phyloP scores from a whole-genome alignment of 2,113 vertebrate species.

The Lophura nycthemera region DNA sequence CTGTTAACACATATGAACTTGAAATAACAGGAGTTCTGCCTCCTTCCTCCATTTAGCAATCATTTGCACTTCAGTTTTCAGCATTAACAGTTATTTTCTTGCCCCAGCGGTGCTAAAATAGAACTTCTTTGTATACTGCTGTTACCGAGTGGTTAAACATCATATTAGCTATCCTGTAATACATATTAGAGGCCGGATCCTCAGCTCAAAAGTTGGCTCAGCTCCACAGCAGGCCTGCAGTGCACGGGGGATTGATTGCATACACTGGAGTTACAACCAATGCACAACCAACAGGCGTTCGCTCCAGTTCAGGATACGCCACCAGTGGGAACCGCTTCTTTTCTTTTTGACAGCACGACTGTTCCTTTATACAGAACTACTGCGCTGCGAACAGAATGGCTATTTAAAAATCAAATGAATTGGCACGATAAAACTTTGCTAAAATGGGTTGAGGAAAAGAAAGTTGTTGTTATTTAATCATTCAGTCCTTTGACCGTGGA shows the following conservation, averaged over 20 bases:
- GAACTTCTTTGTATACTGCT: conserved; percentile 5
- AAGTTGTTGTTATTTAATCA: not conserved
- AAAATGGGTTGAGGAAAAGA: not conserved
- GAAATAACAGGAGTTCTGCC: not conserved
- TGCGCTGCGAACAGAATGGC: not conserved
- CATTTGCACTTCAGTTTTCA: not conserved
- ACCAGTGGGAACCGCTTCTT: not conserved
- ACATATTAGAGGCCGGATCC: not conserved
- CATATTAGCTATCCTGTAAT: not conserved
- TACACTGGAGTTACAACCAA: not conserved
- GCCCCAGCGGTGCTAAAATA: conserved; percentile 21
- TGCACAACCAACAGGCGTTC: not conserved
- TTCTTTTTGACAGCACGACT: not conserved
- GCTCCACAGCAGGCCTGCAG: not conserved
- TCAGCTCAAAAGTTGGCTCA: not conserved
- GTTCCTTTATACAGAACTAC: not conserved
- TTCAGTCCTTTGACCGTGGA: not conserved
- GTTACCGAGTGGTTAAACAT: conserved; percentile 40
- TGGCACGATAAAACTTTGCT: not conserved
- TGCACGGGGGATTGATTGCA: fast-evolving
- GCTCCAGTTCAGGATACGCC: not conserved
- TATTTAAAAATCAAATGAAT: not conserved
- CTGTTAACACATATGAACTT: not conserved
- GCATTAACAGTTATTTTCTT: not conserved
- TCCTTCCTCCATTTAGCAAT: not conserved